phyloP scores from a whole-genome alignment of 2,797 vertebrate species.

The Malacoraja senta region DNA sequence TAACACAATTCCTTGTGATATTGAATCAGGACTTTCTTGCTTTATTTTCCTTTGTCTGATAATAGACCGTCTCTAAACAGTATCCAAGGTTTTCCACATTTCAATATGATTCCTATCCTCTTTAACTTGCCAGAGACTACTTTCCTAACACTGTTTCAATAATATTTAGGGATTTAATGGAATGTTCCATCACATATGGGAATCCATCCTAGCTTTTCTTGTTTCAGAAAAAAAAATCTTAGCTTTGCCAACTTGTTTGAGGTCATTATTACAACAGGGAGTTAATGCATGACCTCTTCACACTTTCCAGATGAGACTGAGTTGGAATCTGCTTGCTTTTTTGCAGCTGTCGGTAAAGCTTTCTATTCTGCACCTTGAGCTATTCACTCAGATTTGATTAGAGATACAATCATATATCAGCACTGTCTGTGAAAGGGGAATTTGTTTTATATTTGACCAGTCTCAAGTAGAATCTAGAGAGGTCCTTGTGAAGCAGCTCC shows the following conservation, averaged over 20 bases:
- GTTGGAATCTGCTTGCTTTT: not conserved
- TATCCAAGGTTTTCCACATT: not conserved
- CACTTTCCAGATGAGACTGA: not conserved
- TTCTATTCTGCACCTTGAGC: not conserved
- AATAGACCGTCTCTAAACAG: not conserved
- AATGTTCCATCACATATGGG: not conserved
- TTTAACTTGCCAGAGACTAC: not conserved
- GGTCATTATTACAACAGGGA: not conserved
- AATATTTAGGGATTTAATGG: not conserved
- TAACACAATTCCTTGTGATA: not conserved
- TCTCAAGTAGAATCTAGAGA: not conserved
- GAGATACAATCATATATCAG: not conserved
- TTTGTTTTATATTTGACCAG: not conserved
- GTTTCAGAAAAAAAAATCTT: not conserved
- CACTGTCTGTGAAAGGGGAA: not conserved
- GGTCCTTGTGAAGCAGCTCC: not conserved
- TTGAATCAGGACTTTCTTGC: not conserved
- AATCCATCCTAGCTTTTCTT: not conserved
- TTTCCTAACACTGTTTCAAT: not conserved
- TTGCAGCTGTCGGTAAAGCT: not conserved
- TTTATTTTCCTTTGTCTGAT: too few species aligned
- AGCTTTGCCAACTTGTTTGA: not conserved
- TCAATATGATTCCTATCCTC: not conserved
- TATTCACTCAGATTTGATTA: not conserved
- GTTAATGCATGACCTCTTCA: not conserved